Base-by-base conservation (phyloP, 2,797 vertebrate genomes). In the Fistularia commersonii region DNA sequence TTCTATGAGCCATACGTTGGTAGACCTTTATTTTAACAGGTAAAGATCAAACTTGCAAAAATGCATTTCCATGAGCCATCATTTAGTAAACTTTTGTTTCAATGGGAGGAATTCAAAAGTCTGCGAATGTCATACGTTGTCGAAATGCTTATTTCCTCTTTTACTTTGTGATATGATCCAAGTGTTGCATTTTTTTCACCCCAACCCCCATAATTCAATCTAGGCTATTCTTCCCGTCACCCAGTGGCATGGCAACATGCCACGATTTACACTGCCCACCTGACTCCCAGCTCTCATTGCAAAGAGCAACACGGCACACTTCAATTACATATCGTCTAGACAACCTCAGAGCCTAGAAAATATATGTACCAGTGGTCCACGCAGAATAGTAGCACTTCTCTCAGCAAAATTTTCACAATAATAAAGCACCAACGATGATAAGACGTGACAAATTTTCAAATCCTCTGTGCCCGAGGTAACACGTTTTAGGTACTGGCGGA, bases 261-360 rank as follows among this genome's bases (percentile, higher is more conserved):
- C 42, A 44, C 4, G 23, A 23, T 23, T 23, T 13, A 15, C 10
- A n/a, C 61, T 45, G 48, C 52, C 60, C 54, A 69, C 46, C 74
- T 32, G 55, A 54, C 55, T 56, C 23, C 46, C 61, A 68, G 69
- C 63, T 77, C 76, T 61, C 66, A 57, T 80, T 82, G 80, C 45
- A 71, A 47, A 34, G 47, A 12, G 37, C 38, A 59, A 68, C 62
- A 44, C 40, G 44, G 38, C 31, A 53, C 57, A 69, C 73, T 77
- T 56, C 36, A 34, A 57, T 79, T 69, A 79, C 73, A 64, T 45
- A 39, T 40, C 33, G 72, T 79, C 81, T 75, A 70, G 71, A 71
- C 74, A 5, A 8, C 15, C 12, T 47, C 41, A 55, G 35, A 54
- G 64, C 49, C 57, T 47, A 59, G 62, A 71, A 52, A 23, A 23